phyloP scores from a whole-genome alignment of 2,113 vertebrate genomes.

The Malurus alboscapulatus region DNA sequence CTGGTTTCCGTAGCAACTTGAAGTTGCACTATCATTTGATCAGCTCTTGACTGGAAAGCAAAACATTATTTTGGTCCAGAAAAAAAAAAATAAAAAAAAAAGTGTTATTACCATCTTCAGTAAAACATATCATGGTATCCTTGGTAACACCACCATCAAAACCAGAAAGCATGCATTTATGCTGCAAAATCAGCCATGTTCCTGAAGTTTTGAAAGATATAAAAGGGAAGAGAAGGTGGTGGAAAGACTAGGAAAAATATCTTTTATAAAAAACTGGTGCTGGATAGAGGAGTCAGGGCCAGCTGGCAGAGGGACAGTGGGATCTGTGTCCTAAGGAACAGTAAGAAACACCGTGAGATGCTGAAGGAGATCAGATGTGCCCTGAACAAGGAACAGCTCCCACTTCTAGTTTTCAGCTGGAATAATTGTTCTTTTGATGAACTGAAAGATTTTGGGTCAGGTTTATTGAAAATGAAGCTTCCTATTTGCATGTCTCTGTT shows the following conservation, averaged over 20 bases:
- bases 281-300: not conserved
- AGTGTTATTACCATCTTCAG: not conserved
- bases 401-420: not conserved
- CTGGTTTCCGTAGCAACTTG: slow-evolving; percentile 19
- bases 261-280: not conserved
- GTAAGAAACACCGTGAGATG: not conserved
- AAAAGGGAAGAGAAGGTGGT: not conserved
- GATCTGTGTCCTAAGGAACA: not conserved
- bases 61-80: not conserved
- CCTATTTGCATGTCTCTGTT: not conserved
- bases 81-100: not conserved
- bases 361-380: not conserved
- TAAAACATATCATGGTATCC: not conserved
- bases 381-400: not conserved
- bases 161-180: not conserved
- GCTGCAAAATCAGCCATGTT: not conserved
- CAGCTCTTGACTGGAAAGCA: not conserved
- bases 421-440: not conserved
- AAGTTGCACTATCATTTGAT: not conserved
- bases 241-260: not conserved
- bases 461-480: not conserved
- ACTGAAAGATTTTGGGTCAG: not conserved
- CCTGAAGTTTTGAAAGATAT: not conserved
- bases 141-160: not conserved
- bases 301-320: not conserved